Percentiles rank a stretch among this genome's conserved stretches.
Conservation (phyloP, 64 coral and sea anemone genomes). For the Montipora cactus region DNA sequence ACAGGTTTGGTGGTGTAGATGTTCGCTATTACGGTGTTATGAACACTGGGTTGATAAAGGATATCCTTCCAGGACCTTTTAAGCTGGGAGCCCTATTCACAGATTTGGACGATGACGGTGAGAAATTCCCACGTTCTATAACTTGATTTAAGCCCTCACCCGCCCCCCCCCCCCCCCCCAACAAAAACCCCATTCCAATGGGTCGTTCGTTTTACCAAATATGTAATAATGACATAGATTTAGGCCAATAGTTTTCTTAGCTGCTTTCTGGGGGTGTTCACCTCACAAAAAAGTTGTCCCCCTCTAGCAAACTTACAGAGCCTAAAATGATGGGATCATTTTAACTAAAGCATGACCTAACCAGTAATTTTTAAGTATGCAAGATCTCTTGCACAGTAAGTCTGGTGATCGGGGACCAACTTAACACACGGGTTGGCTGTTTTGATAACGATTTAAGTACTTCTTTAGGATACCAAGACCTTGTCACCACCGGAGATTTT, state of each 20-base stretch:
- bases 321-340: background rate
- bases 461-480: constrained; percentile 77
- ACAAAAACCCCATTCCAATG: too few species aligned
- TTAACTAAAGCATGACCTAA: background rate
- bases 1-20: constrained; percentile 81
- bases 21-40: constrained; percentile 83
- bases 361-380: background rate
- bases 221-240: too few species aligned
- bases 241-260: too few species aligned
- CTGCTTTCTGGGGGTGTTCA: too few species aligned
- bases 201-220: too few species aligned
- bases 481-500: constrained; percentile 89
- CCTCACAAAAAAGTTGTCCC: too few species aligned
- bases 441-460: background rate
- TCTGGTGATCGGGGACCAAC: too few species aligned
- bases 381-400: too few species aligned
- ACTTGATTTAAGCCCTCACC: background rate
- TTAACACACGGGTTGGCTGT: background rate
- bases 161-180: background rate
- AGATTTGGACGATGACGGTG: constrained; percentile 94
- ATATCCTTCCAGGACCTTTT: constrained; percentile 92
- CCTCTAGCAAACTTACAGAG: too few species aligned
- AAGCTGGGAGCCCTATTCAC: constrained; percentile 87
- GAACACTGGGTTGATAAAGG: constrained; percentile 84
- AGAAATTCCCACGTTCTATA: background rate